Conservation (phyloP, 1,140 invertebrate genomes). For the Rhyzopertha dominica region DNA sequence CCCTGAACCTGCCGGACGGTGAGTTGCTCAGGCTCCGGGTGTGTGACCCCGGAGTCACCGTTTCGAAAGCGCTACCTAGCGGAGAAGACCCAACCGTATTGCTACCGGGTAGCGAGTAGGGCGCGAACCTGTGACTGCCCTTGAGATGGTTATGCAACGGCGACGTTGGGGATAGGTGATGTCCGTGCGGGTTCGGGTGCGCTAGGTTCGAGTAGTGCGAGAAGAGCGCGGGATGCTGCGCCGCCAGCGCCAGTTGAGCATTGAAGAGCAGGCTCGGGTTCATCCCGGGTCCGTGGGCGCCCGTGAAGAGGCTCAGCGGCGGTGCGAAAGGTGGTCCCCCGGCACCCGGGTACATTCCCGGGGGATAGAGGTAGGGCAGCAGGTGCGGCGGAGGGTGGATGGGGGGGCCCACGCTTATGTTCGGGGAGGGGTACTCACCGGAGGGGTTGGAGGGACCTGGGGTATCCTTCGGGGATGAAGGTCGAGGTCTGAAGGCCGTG, state of each 20-base stretch:
- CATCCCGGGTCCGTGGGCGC: slow-evolving; percentile 51
- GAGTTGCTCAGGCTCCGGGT: slow-evolving; percentile 64
- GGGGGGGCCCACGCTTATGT: slow-evolving; percentile 82
- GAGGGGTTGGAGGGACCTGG: slow-evolving; percentile 51
- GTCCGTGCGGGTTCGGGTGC: slow-evolving; percentile 49
- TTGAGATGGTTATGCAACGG: slow-evolving; percentile 52
- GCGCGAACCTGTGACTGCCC: slow-evolving; percentile 69
- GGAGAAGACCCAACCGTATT: slow-evolving; percentile 50
- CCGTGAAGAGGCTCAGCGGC: slow-evolving; percentile 57
- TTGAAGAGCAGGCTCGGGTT: slow-evolving; percentile 77
- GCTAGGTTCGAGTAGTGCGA: slow-evolving; percentile 59
- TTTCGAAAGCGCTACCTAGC: slow-evolving; percentile 75
- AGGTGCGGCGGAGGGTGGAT: slow-evolving; percentile 77
- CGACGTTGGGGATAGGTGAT: slow-evolving; percentile 45
- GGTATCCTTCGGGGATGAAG: slow-evolving; percentile 50
- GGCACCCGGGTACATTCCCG: slow-evolving; percentile 72
- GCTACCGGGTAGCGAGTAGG: slow-evolving; percentile 61
- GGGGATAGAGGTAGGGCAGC: slow-evolving; percentile 82
- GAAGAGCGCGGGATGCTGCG: slow-evolving; percentile 71
- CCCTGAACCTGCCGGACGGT: slow-evolving; percentile 47
- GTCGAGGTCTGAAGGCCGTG: slow-evolving; percentile 55
- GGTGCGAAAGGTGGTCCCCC: slow-evolving; percentile 61
- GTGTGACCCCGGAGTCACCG: slow-evolving; percentile 66
- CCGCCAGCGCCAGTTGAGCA: slow-evolving; percentile 73
- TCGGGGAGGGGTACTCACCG: slow-evolving; percentile 69